Evolutionary conservation across 2,888 invertebrate species (phyloP).

Genomic region (Drosophila conformis): DNA sequence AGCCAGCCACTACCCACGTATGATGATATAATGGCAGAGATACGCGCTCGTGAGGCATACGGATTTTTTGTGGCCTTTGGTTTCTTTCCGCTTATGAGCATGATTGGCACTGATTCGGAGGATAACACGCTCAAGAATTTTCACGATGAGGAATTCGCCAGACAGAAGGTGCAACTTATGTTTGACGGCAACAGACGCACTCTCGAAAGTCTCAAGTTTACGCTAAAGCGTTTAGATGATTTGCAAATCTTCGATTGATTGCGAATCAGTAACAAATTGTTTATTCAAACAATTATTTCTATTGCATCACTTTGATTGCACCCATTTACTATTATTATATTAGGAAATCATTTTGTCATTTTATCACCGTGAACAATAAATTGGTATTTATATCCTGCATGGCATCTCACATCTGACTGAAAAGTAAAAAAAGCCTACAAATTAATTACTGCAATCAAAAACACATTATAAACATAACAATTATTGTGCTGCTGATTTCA

Average conservation of each 20-base stretch:
- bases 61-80: conserved; percentile 84
- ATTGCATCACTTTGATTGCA: conserved; percentile 10
- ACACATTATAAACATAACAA: not conserved
- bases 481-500: not conserved
- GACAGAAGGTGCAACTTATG: conserved; percentile 82
- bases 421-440: not conserved
- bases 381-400: not conserved
- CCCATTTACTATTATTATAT: conserved; percentile 11
- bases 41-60: conserved; percentile 78
- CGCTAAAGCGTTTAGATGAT: conserved; percentile 77
- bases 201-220: conserved; percentile 77
- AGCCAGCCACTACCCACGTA: conserved; percentile 64
- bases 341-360: conserved; percentile 5
- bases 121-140: conserved; percentile 83
- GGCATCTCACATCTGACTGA: not conserved
- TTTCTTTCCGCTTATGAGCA: conserved; percentile 83
- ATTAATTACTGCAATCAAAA: not conserved
- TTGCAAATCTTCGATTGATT: conserved; percentile 77
- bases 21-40: conserved; percentile 74
- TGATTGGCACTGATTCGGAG: conserved; percentile 81
- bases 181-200: conserved; percentile 81
- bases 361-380: conserved; percentile 3
- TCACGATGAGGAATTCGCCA: conserved; percentile 78
- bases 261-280: not conserved
- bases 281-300: not conserved